A percentile compares a stretch with the other conserved stretches of the same genome.
Conservation (phyloP, 2,888 invertebrate species). For the Agrochola litura region DNA sequence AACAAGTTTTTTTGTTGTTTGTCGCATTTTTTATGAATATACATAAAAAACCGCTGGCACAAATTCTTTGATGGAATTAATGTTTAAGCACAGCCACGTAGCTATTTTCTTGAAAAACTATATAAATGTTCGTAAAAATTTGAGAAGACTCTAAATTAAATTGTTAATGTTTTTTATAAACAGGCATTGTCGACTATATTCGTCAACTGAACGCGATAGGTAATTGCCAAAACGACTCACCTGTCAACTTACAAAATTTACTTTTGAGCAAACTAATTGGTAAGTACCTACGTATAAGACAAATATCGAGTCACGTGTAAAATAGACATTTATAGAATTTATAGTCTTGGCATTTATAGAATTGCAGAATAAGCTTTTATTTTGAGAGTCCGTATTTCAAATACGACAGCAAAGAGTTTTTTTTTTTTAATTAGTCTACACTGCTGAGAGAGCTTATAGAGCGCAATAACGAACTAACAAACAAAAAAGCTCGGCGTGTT, state of each 20-base stretch:
- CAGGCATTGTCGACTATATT: neutral
- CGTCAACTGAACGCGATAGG: neutral
- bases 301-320: neutral
- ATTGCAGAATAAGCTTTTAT: no score
- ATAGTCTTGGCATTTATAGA: neutral
- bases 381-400: no score
- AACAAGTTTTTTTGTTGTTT: conserved; percentile 20
- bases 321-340: neutral
- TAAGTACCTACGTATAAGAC: neutral
- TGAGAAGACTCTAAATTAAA: no score
- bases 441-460: neutral
- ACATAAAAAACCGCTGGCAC: conserved; percentile 26
- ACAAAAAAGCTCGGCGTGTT: neutral
- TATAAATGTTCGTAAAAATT: neutral
- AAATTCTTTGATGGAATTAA: neutral
- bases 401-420: no score
- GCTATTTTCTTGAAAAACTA: neutral
- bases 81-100: neutral
- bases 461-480: neutral
- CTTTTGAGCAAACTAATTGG: neutral
- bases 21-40: conserved; percentile 46
- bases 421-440: no score
- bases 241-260: neutral
- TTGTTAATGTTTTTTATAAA: neutral
- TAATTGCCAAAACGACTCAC: neutral